phyloP scores from a whole-genome alignment of 2,113 vertebrate species.

The Crypturellus undulatus region DNA sequence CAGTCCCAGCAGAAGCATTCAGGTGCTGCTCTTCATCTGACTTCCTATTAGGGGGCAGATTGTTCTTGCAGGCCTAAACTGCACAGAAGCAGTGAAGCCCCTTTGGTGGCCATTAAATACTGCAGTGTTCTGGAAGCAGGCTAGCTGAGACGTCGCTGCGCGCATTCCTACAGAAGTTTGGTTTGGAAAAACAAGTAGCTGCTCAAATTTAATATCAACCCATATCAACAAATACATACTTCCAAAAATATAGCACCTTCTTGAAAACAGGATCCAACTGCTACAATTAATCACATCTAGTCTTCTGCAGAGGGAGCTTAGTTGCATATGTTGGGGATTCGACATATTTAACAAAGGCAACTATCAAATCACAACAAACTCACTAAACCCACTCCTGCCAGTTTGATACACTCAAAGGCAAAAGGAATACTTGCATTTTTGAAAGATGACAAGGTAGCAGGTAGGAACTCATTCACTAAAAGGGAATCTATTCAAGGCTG shows the following conservation, averaged over 20 bases:
- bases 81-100: neutral
- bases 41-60: neutral
- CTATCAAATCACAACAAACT: neutral
- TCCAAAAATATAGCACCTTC: neutral
- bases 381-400: neutral
- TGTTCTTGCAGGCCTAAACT: neutral
- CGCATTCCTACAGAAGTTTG: neutral
- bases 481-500: neutral
- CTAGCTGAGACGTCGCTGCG: neutral
- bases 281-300: neutral
- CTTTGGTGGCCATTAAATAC: neutral
- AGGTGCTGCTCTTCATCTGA: neutral
- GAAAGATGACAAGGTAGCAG: neutral
- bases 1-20: neutral
- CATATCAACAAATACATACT: neutral
- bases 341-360: neutral
- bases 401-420: neutral
- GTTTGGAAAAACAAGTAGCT: neutral
- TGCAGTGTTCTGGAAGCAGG: neutral
- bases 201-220: neutral
- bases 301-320: neutral
- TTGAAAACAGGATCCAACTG: neutral
- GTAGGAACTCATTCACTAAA: neutral
- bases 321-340: neutral
- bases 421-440: neutral